These are phyloP conservation scores for Chalcis sispes DNA, from an alignment of 2,888 invertebrate species.

Conservation along the genomic window DNA sequence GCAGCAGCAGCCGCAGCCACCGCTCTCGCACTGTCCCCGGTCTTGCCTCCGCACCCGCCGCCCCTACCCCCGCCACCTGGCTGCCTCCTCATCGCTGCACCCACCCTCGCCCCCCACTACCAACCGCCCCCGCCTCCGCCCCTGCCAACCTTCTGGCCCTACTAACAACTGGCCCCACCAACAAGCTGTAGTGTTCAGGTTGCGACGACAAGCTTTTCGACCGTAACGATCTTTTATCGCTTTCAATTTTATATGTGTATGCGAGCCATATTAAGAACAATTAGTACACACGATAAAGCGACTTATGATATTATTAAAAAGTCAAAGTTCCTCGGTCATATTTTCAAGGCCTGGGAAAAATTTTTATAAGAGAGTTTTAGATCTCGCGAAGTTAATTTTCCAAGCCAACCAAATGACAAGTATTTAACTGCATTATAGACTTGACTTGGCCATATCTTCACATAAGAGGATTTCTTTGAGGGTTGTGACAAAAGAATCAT, in stretches of 20 bases:
- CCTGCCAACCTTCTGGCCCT: conserved; percentile 74
- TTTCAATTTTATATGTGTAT: background rate
- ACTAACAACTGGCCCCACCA: conserved; percentile 59
- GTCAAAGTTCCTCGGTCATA: conserved; percentile 72
- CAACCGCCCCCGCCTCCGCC: conserved; percentile 72
- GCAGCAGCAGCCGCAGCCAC: conserved; percentile 66
- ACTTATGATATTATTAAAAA: conserved; percentile 60
- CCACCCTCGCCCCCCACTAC: conserved; percentile 64
- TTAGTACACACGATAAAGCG: background rate
- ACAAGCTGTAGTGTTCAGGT: conserved; percentile 73
- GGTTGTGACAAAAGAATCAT: conserved; percentile 49
- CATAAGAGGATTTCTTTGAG: conserved; percentile 59
- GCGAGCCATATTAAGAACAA: background rate
- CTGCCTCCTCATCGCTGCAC: conserved; percentile 73
- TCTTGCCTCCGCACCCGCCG: conserved; percentile 68
- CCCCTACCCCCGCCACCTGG: conserved; percentile 68
- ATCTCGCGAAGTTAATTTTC: conserved; percentile 62
- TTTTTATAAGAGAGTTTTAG: conserved; percentile 71
- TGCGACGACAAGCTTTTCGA: conserved; percentile 66
- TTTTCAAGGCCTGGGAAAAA: conserved; percentile 73
- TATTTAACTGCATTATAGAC: conserved; percentile 62
- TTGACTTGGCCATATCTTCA: conserved; percentile 72
- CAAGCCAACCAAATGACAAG: conserved; percentile 67
- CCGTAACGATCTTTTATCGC: background rate
- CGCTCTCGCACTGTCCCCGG: conserved; percentile 75